Conservation (phyloP, 2,888 invertebrate species). For the Lapara coniferarum region DNA sequence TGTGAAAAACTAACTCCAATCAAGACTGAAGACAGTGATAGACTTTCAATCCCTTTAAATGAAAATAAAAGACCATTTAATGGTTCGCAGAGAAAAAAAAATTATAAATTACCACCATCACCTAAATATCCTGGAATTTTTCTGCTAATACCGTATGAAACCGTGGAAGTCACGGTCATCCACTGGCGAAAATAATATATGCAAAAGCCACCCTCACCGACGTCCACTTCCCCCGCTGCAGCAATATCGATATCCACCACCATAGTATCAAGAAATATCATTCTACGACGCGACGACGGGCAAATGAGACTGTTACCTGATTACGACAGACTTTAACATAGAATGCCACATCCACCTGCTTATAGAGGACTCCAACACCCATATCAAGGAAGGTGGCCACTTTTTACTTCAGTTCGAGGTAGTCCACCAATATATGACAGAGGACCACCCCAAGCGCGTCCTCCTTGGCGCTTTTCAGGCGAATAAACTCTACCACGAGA, state of each 20-base stretch:
- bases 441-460: slow-evolving; percentile 30
- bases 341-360: slow-evolving; percentile 29
- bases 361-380: slow-evolving; percentile 6
- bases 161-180: slow-evolving; percentile 19
- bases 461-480: neutral
- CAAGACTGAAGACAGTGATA: no score
- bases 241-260: slow-evolving; percentile 28
- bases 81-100: neutral
- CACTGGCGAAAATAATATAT: slow-evolving; percentile 5
- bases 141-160: no score
- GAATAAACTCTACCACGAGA: slow-evolving; percentile 31
- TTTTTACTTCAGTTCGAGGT: slow-evolving; percentile 23
- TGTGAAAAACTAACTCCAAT: no score
- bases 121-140: neutral
- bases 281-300: slow-evolving; percentile 30
- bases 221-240: slow-evolving; percentile 26
- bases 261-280: slow-evolving; percentile 4
- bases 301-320: slow-evolving; percentile 30
- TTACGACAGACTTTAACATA: slow-evolving; percentile 24
- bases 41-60: no score
- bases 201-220: slow-evolving; percentile 14
- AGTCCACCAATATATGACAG: slow-evolving; percentile 13
- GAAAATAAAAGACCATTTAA: no score
- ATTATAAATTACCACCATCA: slow-evolving; percentile 29
- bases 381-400: slow-evolving; percentile 27